Conservation (phyloP, 2,113 vertebrate species). For the Pipa parva region DNA sequence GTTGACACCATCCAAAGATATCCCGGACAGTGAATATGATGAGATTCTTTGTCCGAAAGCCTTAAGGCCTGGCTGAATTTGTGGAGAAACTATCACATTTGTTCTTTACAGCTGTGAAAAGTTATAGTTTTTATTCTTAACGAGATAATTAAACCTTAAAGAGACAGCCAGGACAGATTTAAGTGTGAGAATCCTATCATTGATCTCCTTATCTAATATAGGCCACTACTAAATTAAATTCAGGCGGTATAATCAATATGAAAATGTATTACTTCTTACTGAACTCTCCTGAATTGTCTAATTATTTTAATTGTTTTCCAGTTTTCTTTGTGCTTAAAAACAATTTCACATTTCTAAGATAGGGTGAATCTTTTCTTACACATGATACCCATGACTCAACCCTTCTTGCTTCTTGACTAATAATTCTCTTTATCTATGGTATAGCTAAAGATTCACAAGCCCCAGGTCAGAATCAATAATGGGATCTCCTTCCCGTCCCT, state of each 20-base stretch:
- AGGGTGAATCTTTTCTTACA: too few species aligned
- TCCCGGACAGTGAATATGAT: constrained; percentile 18
- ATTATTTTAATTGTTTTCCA: neutral
- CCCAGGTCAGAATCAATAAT: too few species aligned
- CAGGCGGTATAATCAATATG: neutral
- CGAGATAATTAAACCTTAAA: constrained; percentile 25
- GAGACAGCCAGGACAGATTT: neutral
- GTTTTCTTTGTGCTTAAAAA: too few species aligned
- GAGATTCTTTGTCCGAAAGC: constrained; percentile 25
- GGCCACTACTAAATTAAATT: neutral
- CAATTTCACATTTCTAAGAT: too few species aligned
- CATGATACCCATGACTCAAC: too few species aligned
- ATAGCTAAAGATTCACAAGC: too few species aligned
- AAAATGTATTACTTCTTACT: neutral
- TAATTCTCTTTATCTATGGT: too few species aligned
- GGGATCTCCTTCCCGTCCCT: too few species aligned
- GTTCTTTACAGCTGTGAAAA: constrained; percentile 18
- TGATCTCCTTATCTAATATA: neutral
- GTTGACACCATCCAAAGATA: constrained; percentile 34
- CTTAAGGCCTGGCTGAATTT: constrained; percentile 18
- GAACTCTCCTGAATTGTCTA: neutral
- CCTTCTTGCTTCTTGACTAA: too few species aligned
- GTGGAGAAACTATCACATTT: constrained; percentile 27
- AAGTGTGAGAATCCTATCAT: neutral
- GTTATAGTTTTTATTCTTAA: constrained; percentile 25